Evolutionary conservation across 1,140 invertebrate genomes (phyloP), one percentile per base, ranked within the genome.

Genomic region (Amyelois transitella): DNA sequence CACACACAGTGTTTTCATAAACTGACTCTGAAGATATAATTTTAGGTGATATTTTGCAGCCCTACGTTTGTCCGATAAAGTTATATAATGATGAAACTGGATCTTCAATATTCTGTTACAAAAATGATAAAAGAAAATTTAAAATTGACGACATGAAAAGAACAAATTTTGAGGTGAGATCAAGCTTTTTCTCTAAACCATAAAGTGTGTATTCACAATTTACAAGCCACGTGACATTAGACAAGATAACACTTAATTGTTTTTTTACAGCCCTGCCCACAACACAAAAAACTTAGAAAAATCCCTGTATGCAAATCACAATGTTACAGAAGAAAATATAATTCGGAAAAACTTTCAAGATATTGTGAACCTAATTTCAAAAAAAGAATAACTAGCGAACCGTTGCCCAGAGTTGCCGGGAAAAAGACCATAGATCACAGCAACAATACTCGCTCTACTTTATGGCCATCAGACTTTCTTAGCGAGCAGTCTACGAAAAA

Each of bases 1-100:
- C 2, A 38, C 2, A 38, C 17, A 38, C 2, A 14, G 5, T 1
- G n/a, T 38, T 2, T 14, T 24, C 22, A 24, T 5, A 3, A 38
- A 14, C 6, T 14, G 7, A 38, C 32, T 14, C 17, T 38, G 32
- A 38, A 38, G 32, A 38, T 38, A 14, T 66, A 83, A 81, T 85
- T 86, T 72, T 83, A 87, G 82, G 76, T 84, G 22, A 79, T 84
- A 75, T 80, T 81, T 86, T 87, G 76, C 84, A 87, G 84, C 77
- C 81, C 53, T 85, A 81, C 73, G 74, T 82, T 58, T 84, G 75
- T 43, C 84, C 84, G 43, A 75, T 87, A 69, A 80, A 82, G 44
- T 84, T 63, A 70, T 65, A 52, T 57, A 70, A 53, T 65, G 69
- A 77, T 18, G 75, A 77, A 17, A 53, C 52, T 4, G 64, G 74